phyloP scores from a whole-genome alignment of 1,140 invertebrate genomes.

The Zeugodacus cucurbitae region DNA sequence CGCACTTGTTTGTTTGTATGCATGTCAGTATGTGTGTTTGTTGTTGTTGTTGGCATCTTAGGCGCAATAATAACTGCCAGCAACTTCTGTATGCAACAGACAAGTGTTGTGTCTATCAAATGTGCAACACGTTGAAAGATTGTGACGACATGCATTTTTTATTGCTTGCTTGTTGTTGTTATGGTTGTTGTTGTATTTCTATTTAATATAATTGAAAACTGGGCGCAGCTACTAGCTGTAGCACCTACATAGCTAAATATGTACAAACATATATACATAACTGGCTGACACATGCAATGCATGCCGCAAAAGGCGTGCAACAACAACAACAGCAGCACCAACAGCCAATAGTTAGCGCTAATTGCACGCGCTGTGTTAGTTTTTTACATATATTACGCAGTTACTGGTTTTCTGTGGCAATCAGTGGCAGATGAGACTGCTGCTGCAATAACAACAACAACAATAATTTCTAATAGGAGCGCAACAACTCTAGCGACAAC shows the following conservation, averaged over 20 bases:
- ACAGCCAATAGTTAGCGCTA: slow-evolving; percentile 11
- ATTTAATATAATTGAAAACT: neutral
- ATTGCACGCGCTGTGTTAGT: slow-evolving; percentile 7
- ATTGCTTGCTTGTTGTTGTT: neutral
- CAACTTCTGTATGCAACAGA: neutral
- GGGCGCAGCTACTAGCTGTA: slow-evolving; percentile 2
- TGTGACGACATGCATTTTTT: slow-evolving; percentile 42
- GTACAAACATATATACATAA: neutral
- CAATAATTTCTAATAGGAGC: too few species aligned
- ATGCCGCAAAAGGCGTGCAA: slow-evolving; percentile 27
- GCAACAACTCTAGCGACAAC: neutral
- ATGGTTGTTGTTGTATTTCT: neutral
- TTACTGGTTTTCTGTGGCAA: neutral
- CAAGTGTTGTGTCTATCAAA: slow-evolving; percentile 43
- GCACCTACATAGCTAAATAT: neutral
- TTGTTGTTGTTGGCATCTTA: too few species aligned
- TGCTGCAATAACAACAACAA: neutral
- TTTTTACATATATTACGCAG: neutral
- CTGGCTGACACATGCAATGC: neutral
- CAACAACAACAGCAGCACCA: neutral
- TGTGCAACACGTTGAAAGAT: slow-evolving; percentile 43
- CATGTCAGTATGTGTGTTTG: too few species aligned
- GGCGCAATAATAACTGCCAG: neutral
- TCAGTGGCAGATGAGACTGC: neutral
- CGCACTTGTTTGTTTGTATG: neutral